A percentile compares a stretch with the other conserved stretches of the same genome.
phyloP scores from a whole-genome alignment of 2,113 vertebrate genomes.

The Phrynosoma blainvillii region DNA sequence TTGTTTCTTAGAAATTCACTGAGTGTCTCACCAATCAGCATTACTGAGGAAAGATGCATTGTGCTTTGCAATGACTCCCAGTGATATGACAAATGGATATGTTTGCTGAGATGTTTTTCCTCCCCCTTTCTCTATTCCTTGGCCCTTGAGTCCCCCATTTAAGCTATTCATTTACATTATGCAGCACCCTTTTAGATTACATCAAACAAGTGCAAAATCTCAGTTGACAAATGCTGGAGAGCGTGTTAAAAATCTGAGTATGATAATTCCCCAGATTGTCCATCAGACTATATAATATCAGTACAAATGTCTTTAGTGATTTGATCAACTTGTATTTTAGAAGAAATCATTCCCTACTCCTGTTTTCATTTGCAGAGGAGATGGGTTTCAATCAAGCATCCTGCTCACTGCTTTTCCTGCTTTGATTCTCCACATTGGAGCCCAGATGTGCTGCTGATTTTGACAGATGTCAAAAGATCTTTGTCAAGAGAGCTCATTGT shows the following conservation, averaged over 20 bases:
- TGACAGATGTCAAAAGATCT: constrained; percentile 6
- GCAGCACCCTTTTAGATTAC: background rate
- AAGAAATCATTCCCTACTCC: background rate
- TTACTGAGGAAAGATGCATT: no score
- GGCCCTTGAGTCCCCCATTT: background rate
- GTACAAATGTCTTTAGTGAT: background rate
- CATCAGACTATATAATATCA: background rate
- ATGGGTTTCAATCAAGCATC: background rate
- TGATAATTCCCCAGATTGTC: background rate
- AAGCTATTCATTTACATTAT: background rate
- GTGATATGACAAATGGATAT: no score
- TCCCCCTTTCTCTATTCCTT: background rate
- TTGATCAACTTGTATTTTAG: background rate
- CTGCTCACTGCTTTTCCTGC: background rate
- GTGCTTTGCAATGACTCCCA: no score
- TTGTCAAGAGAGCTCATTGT: background rate
- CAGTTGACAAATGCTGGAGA: background rate
- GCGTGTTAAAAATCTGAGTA: background rate
- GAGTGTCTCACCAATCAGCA: no score
- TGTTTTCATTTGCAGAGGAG: constrained; percentile 28
- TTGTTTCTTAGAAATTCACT: no score
- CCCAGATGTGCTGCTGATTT: background rate
- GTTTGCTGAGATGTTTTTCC: background rate
- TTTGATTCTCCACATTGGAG: background rate
- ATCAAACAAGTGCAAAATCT: background rate